phyloP scores from a whole-genome alignment of 2,113 vertebrate species.

The Sakesphorus luctuosus region DNA sequence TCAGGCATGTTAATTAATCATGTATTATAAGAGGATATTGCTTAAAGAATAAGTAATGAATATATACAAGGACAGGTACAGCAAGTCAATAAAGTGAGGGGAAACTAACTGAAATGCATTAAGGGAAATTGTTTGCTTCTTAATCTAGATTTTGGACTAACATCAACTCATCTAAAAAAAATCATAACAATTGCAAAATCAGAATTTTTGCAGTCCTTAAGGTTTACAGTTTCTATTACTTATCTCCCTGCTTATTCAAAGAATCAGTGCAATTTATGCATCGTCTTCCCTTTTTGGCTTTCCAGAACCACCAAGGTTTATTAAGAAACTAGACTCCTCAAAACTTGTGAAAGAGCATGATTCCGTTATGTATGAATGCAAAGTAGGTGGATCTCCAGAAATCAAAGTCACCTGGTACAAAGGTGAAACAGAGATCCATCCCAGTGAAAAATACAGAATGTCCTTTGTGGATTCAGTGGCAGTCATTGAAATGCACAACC shows the following conservation, averaged over 20 bases:
- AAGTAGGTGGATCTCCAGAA: conserved; percentile 90
- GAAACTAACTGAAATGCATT: not conserved
- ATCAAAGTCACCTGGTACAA: conserved; percentile 92
- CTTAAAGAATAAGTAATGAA: not conserved
- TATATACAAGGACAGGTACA: not conserved
- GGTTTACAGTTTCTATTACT: not conserved
- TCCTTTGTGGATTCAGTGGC: conserved; percentile 88
- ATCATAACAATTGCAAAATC: not conserved
- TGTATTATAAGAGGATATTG: not conserved
- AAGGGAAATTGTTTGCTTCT: not conserved
- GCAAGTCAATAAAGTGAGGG: not conserved
- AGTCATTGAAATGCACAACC: conserved; percentile 85
- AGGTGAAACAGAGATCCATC: conserved; percentile 86
- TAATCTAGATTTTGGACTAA: not conserved
- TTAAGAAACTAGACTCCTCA: conserved; percentile 90
- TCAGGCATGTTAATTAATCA: not conserved
- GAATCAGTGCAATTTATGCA: not conserved
- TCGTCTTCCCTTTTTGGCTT: conserved; percentile 70
- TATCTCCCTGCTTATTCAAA: not conserved
- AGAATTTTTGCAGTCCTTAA: not conserved
- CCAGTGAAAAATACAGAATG: conserved; percentile 84
- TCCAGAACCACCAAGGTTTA: conserved; percentile 96
- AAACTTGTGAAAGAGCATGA: conserved; percentile 91
- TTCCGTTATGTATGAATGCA: conserved; percentile 88
- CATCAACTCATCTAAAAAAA: not conserved